phyloP scores from a whole-genome alignment of 2,888 invertebrate species.

The Nezara viridula region DNA sequence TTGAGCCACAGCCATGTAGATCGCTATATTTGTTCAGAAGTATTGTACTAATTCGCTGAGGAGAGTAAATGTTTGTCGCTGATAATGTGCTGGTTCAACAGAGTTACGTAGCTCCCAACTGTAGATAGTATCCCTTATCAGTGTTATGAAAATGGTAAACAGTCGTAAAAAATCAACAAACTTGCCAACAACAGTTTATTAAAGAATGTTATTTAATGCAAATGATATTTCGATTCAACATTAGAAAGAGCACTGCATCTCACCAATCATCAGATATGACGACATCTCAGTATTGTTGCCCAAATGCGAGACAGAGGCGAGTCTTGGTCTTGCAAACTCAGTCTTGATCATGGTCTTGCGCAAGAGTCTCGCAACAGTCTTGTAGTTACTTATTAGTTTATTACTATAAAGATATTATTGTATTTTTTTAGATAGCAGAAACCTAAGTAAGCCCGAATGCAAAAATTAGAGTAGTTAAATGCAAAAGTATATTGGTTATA shows the following conservation, averaged over 20 bases:
- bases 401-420: too few species aligned
- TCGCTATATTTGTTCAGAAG: not conserved
- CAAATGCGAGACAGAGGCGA: too few species aligned
- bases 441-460: too few species aligned
- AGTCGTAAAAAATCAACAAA: not conserved
- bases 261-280: too few species aligned
- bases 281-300: too few species aligned
- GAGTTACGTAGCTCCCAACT: not conserved
- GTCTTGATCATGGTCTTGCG: too few species aligned
- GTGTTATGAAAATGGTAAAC: constrained; percentile 3
- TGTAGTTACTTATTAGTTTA: too few species aligned
- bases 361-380: too few species aligned
- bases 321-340: too few species aligned
- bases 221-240: not conserved
- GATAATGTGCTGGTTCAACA: constrained; percentile 19
- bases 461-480: too few species aligned
- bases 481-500: too few species aligned
- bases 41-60: not conserved
- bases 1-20: not conserved
- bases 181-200: not conserved
- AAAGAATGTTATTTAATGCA: not conserved
- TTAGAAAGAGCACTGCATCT: not conserved
- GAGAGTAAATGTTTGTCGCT: constrained; percentile 31
- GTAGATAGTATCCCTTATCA: constrained; percentile 6
- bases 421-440: too few species aligned